Evolutionary conservation across 2,888 invertebrate genomes (phyloP), one percentile per base, ranked within the genome.

Genomic region (Hemicrepidius hirtus): DNA sequence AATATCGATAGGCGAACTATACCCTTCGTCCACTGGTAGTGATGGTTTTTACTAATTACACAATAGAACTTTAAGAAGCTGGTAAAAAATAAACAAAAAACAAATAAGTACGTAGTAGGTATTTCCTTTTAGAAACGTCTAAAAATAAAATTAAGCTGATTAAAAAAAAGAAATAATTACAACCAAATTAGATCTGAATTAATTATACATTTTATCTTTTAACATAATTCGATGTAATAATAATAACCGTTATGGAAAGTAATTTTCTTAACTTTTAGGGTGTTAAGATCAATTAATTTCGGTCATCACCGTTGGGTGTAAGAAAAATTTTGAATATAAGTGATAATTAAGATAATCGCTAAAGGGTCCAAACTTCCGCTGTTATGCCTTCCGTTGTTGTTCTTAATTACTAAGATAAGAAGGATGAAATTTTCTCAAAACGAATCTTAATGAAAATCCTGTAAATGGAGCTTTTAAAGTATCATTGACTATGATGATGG

Each of bases 371-470:
- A 53, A 53, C 28, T 53, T 53, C 53, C 53, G 53, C 53, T 53
- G 53, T 53, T 53, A 53, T 53, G 53, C 53, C 32, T 53, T 53
- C 53, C 53, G 53, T 53, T 53, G 53, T 53, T 53, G 53, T 53
- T 53, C 53, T 53, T 53, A 53, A 53, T 53, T 53, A 53, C 21
- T 12, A 16, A 53, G 53, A 53, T 53, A 53, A 53, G 53, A 53
- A 32, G n/a, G 53, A 53, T 28, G 53, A 53, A 53, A 53, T 53
- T 53, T 53, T 53, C 53, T 53, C 28, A 53, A 53, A 53, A 53
- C 53, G 53, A 13, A 24, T 32, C 53, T 53, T 53, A 53, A 53
- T 53, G 53, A 53, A 53, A 12, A 24, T 32, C 21, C 21, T 21
- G 24, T 21, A 24, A 24, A 53, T 32, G 16, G 10, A 46, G 16